Base-by-base conservation (phyloP, 1,140 invertebrate genomes). In the Aphis gossypii region DNA sequence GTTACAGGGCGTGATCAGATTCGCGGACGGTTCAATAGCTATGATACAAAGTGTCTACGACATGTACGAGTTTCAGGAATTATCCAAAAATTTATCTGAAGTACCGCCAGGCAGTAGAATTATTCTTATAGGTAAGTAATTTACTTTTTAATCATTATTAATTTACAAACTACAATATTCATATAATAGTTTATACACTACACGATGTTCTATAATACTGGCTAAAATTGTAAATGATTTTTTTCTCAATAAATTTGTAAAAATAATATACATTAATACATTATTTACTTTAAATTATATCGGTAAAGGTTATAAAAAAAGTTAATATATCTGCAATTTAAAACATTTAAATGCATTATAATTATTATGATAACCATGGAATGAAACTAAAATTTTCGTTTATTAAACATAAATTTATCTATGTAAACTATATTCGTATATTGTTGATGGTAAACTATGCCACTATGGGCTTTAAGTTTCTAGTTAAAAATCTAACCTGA, bases 41-140 rank as follows among this genome's bases (percentile, higher is more conserved):
- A 46, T 94, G 76, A 92, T 94, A 4, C 94, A 94, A 38, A 94
- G 94, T 6, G 94, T 94, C 54, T 94, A 94, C 48, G 94, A 94
- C 83, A 94, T 87, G 89, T 94, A 94, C 68, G 94, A 94, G 76
- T 93, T 90, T 25, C 93, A 94, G 60, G 56, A 94, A 6, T 56
- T 94, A 2, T n/a, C 60, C 18, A 20, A 60, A 2, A 41, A n/a
- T 30, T 44, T 94, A 7, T 35, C 60, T 1, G 35, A 82, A 21
- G 92, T 94, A 6, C 84, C 84, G 2, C 46, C 91, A 25, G 94
- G 94, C 23, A 94, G 93, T 41, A 93, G 94, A n/a, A 94, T 94
- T 23, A 94, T 94, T 56, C 94, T 94, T 44, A 94, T 94, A 41
- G 94, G 94, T 94, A 30, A 60, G 41, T 90, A 6, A 3, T 88